Evolutionary conservation across 2,797 vertebrate genomes (phyloP).

Genomic region (Platyrinchus mystaceus): DNA sequence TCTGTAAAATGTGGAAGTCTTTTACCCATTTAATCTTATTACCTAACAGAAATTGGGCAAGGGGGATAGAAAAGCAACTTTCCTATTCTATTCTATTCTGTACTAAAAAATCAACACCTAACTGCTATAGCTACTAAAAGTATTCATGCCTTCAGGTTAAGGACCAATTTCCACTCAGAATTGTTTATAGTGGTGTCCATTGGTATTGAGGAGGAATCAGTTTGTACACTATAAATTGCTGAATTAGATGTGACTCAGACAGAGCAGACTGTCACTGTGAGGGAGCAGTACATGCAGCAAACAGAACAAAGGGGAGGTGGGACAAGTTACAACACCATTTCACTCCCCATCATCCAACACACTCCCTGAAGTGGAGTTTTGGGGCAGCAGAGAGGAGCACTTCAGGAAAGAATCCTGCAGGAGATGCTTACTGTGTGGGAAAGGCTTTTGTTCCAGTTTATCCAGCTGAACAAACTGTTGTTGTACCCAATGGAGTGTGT

Average conservation of each 20-base stretch:
- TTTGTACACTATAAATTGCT: not conserved
- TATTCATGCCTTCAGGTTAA: not conserved
- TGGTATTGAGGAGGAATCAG: not conserved
- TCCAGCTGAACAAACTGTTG: not conserved
- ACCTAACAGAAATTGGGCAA: not conserved
- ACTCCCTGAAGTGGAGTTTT: not conserved
- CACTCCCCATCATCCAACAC: not conserved
- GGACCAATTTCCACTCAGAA: not conserved
- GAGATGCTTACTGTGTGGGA: not conserved
- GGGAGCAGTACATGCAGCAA: not conserved
- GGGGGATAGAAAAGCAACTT: not conserved
- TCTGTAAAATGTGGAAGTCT: not conserved
- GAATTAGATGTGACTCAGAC: not conserved
- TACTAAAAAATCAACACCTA: not conserved
- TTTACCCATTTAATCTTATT: not conserved
- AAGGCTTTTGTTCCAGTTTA: not conserved
- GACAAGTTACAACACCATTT: not conserved
- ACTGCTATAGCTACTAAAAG: not conserved
- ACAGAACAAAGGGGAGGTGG: not conserved
- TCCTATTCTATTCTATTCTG: not conserved
- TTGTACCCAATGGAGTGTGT: not conserved
- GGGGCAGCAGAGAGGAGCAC: not conserved
- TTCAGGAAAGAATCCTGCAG: not conserved
- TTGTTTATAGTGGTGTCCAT: not conserved
- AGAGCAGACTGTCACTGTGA: not conserved